These are phyloP conservation scores for Epizoanthus fatuus DNA, from an alignment of 92 coral and sea anemone genomes.

Conservation along the genomic window DNA sequence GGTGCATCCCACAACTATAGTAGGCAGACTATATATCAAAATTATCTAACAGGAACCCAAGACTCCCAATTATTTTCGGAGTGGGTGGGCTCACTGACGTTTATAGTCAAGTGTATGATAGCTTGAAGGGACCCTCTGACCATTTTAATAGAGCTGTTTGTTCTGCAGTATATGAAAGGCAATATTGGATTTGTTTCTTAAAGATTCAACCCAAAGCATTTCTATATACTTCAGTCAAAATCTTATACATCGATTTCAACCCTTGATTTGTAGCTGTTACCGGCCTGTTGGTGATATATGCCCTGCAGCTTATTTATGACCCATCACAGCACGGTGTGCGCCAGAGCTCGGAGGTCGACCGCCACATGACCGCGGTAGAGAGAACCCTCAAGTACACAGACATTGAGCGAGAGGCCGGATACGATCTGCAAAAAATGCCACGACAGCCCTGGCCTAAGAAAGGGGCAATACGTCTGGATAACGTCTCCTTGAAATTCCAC, in stretches of 20 bases:
- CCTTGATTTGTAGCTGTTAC: constrained; percentile 62
- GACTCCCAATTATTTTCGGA: too few relatives aligned
- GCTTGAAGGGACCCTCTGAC: too few relatives aligned
- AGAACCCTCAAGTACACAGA: constrained; percentile 71
- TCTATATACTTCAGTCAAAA: too few relatives aligned
- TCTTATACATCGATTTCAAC: neutral
- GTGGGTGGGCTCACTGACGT: too few relatives aligned
- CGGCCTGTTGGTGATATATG: constrained; percentile 78
- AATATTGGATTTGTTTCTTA: too few relatives aligned
- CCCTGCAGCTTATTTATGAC: constrained; percentile 84
- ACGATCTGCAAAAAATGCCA: constrained; percentile 76
- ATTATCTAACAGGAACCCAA: too few relatives aligned
- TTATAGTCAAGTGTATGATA: too few relatives aligned
- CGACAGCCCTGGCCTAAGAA: constrained; percentile 92
- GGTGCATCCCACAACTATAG: too few relatives aligned
- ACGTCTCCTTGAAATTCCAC: constrained; percentile 72
- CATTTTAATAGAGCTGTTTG: too few relatives aligned
- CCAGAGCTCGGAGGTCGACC: constrained; percentile 83
- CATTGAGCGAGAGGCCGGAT: constrained; percentile 86
- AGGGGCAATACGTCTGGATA: constrained; percentile 69
- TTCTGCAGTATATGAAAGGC: too few relatives aligned
- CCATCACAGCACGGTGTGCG: constrained; percentile 80
- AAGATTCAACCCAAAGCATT: too few relatives aligned
- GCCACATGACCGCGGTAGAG: constrained; percentile 85
- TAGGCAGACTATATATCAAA: too few relatives aligned